phyloP scores from a whole-genome alignment of 2,888 invertebrate genomes.

The Kryphioiulus occultus region DNA sequence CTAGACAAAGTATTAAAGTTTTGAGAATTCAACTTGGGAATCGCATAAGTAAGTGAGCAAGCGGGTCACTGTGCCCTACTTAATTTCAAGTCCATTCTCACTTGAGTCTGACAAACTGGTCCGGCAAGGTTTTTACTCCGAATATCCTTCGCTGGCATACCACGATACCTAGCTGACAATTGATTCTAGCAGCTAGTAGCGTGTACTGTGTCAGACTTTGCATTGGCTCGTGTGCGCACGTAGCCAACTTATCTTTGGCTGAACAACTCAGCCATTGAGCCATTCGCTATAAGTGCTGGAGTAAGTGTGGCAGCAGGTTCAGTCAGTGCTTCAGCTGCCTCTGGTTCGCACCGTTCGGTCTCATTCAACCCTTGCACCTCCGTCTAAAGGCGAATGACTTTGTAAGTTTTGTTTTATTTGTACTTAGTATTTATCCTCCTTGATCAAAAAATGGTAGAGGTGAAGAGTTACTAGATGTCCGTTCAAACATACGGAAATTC shows the following conservation, averaged over 20 bases:
- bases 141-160: neutral
- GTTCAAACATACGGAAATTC: neutral
- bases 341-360: constrained; percentile 35
- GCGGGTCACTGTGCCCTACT: constrained; percentile 49
- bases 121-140: constrained; percentile 39
- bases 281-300: constrained; percentile 12
- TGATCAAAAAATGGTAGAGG: neutral
- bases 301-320: constrained; percentile 30
- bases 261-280: neutral
- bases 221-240: neutral
- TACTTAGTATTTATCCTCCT: neutral
- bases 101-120: constrained; percentile 42
- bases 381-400: constrained; percentile 27
- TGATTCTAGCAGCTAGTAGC: neutral
- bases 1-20: neutral
- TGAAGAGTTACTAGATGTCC: neutral
- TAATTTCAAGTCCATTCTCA: constrained; percentile 50
- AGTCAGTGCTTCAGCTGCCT: constrained; percentile 28
- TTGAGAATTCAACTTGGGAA: neutral
- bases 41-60: constrained; percentile 43
- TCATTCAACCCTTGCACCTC: constrained; percentile 33
- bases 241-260: neutral
- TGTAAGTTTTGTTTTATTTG: neutral
- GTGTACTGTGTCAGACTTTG: neutral
- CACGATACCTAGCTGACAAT: neutral